A percentile compares a stretch with the other conserved stretches of the same genome.
Evolutionary conservation across 1,140 invertebrate species (phyloP).

Genomic region (Telenomus remus): DNA sequence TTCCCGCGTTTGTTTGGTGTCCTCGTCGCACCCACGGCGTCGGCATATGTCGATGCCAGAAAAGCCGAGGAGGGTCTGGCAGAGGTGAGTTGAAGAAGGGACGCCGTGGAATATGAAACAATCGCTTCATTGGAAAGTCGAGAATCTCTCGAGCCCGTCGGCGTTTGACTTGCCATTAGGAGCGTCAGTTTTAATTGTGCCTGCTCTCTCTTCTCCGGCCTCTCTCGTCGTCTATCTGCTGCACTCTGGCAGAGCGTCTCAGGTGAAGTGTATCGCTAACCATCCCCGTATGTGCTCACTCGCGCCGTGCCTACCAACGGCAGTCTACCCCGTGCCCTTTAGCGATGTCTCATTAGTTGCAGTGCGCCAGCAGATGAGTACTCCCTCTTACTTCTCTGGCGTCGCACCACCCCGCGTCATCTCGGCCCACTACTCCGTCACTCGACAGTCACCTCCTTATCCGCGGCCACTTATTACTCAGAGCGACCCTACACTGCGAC

Average conservation of each 20-base stretch:
- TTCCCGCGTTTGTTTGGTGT: conserved; percentile 28
- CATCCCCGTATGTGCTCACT: conserved; percentile 64
- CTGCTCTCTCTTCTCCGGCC: conserved; percentile 60
- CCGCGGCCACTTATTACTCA: conserved; percentile 61
- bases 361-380: conserved; percentile 73
- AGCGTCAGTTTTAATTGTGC: conserved; percentile 77
- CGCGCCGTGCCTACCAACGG: conserved; percentile 60
- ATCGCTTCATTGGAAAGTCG: conserved; percentile 77
- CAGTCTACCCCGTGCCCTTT: conserved; percentile 71
- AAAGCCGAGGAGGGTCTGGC: conserved; percentile 47
- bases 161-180: conserved; percentile 77
- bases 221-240: conserved; percentile 65
- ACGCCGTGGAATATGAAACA: conserved; percentile 74
- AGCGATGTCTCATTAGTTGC: conserved; percentile 77
- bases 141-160: conserved; percentile 75
- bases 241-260: conserved; percentile 69
- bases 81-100: conserved; percentile 60
- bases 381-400: conserved; percentile 59
- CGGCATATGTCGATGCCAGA: conserved; percentile 47
- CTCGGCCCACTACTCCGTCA: conserved; percentile 58
- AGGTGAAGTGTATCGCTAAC: conserved; percentile 74
- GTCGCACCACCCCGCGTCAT: conserved; percentile 25
- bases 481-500: conserved; percentile 46
- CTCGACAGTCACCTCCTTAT: conserved; percentile 68
- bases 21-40: conserved; percentile 42